phyloP scores from a whole-genome alignment of 2,797 vertebrate species.

The Mormyrus proboscirostris region DNA sequence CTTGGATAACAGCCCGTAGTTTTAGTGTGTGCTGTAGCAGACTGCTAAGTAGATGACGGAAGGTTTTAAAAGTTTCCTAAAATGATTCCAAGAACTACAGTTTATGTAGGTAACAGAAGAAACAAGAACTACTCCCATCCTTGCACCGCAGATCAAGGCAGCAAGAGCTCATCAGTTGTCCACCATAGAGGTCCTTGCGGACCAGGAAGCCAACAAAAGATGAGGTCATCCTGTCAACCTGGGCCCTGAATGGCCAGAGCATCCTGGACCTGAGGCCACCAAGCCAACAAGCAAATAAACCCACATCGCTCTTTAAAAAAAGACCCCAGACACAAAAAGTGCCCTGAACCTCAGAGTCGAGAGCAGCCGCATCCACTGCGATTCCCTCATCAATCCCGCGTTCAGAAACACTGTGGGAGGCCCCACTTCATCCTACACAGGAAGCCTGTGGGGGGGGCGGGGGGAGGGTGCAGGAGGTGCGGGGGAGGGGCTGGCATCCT shows the following conservation, averaged over 20 bases:
- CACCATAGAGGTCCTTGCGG: not conserved
- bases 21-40: not conserved
- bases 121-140: not conserved
- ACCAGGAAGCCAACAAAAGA: not conserved
- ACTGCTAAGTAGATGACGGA: slow-evolving; percentile 1
- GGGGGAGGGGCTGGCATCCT: slow-evolving; percentile 13
- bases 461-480: not conserved
- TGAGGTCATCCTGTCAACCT: not conserved
- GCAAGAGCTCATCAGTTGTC: not conserved
- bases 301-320: not conserved
- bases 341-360: slow-evolving; percentile 13
- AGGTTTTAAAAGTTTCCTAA: not conserved
- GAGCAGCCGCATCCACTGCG: slow-evolving; percentile 23
- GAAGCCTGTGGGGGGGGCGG: not conserved
- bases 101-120: not conserved
- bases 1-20: not conserved
- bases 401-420: slow-evolving; percentile 18
- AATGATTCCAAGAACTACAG: not conserved
- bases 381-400: slow-evolving; percentile 49
- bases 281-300: not conserved
- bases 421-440: not conserved
- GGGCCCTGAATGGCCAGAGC: not conserved
- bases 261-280: not conserved
- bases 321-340: not conserved
- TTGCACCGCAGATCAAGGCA: not conserved